phyloP scores from a whole-genome alignment of 2,888 invertebrate species.

The Calephelis perditalis region DNA sequence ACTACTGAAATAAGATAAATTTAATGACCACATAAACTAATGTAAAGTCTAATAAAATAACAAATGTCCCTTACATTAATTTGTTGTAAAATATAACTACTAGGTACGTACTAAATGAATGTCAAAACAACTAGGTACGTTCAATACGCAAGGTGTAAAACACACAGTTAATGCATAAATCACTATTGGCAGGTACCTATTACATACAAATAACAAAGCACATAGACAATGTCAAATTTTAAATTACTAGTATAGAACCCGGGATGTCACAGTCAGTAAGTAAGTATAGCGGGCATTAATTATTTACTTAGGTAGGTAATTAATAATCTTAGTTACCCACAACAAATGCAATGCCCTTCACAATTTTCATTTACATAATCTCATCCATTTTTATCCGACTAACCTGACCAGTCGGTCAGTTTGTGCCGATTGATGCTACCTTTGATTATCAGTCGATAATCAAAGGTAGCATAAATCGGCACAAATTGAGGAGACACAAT shows the following conservation, averaged over 20 bases:
- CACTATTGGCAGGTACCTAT: background rate
- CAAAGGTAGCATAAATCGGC: no score
- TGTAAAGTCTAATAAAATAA: constrained; percentile 17
- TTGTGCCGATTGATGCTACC: no score
- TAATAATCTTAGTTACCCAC: background rate
- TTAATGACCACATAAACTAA: constrained; percentile 10
- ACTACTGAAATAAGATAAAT: constrained; percentile 3
- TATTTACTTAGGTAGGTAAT: constrained; percentile 3
- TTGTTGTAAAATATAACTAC: constrained; percentile 1
- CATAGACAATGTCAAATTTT: constrained; percentile 13
- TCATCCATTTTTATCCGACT: background rate
- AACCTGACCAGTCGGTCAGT: no score
- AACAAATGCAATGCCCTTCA: constrained; percentile 6
- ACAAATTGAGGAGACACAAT: no score
- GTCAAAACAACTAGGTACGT: background rate
- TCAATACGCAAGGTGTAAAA: constrained; percentile 4
- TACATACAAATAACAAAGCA: constrained; percentile 7
- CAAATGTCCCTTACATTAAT: constrained; percentile 18
- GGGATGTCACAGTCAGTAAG: constrained; percentile 11
- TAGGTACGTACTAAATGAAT: background rate
- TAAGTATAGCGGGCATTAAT: constrained; percentile 1
- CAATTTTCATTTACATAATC: background rate
- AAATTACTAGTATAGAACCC: constrained; percentile 14
- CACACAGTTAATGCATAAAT: constrained; percentile 5
- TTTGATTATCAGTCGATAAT: no score